Conservation (phyloP, 2,888 invertebrate species). For the Himalopsyche kuldschensis region DNA sequence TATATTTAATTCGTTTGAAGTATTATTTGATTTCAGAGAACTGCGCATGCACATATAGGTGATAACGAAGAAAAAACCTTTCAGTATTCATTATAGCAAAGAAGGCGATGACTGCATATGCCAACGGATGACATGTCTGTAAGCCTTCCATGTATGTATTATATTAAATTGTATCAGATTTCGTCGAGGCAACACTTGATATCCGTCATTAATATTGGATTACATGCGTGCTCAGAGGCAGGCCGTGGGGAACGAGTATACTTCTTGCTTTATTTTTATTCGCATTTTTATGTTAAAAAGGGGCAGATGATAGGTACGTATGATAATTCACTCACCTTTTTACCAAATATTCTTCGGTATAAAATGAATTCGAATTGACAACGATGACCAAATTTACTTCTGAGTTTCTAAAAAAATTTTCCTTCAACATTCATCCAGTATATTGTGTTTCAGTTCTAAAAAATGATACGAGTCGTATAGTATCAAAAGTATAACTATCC, state of each 20-base stretch:
- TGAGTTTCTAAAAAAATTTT: too few relatives aligned
- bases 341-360: too few relatives aligned
- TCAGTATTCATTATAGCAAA: neutral
- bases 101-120: neutral
- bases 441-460: too few relatives aligned
- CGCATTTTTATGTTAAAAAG: neutral
- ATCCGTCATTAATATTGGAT: constrained; percentile 31
- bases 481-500: too few relatives aligned
- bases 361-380: too few relatives aligned
- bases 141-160: constrained; percentile 13
- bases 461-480: too few relatives aligned
- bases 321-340: too few relatives aligned
- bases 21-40: neutral
- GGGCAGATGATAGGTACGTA: neutral
- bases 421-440: too few relatives aligned
- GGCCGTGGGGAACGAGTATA: neutral
- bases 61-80: neutral
- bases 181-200: constrained; percentile 35
- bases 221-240: constrained; percentile 21
- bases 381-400: too few relatives aligned
- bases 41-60: neutral
- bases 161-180: constrained; percentile 30
- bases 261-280: neutral
- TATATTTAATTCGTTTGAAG: too few relatives aligned
- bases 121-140: constrained; percentile 2